A percentile compares a stretch with the other conserved stretches of the same genome.
phyloP scores from a whole-genome alignment of 2,113 vertebrate genomes.

The Percopsis transmontana region DNA sequence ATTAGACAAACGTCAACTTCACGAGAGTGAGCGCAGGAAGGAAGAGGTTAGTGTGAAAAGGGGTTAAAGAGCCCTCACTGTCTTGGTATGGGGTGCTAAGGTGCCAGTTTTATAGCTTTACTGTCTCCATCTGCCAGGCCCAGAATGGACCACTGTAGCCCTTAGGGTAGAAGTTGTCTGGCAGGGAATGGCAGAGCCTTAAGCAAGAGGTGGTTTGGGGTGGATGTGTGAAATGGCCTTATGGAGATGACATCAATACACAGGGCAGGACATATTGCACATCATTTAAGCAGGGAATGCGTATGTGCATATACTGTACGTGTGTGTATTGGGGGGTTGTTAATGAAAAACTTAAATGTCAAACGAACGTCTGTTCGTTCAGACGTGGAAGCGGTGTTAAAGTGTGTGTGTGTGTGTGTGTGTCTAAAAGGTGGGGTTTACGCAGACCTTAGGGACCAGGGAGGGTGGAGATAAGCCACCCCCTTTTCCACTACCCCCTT shows the following conservation, averaged over 20 bases:
- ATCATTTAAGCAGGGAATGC: background rate
- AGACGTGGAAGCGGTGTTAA: constrained; percentile 23
- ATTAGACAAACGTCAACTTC: background rate
- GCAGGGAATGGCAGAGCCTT: constrained; percentile 14
- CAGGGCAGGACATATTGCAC: background rate
- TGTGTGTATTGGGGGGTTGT: background rate
- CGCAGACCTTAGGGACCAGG: constrained; percentile 63
- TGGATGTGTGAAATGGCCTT: constrained; percentile 31
- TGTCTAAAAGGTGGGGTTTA: constrained; percentile 10
- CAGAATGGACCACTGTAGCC: constrained; percentile 23
- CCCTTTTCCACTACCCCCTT: background rate
- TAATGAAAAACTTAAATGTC: constrained; percentile 29
- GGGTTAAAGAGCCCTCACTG: constrained; percentile 25
- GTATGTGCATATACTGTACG: background rate
- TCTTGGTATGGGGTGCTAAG: constrained; percentile 3
- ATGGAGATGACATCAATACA: constrained; percentile 10
- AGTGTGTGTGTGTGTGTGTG: constrained; percentile 21
- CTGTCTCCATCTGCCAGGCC: constrained; percentile 41
- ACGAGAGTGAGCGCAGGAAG: constrained; percentile 32
- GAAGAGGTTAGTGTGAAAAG: constrained; percentile 10
- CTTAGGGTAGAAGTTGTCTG: constrained; percentile 36
- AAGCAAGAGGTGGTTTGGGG: constrained; percentile 17
- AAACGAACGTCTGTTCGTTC: constrained; percentile 30
- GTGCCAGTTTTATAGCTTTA: constrained; percentile 38
- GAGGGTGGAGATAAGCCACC: constrained; percentile 59